A percentile compares a stretch with the other conserved stretches of the same genome.
phyloP scores from a whole-genome alignment of 2,113 vertebrate genomes.

The Progne subis region DNA sequence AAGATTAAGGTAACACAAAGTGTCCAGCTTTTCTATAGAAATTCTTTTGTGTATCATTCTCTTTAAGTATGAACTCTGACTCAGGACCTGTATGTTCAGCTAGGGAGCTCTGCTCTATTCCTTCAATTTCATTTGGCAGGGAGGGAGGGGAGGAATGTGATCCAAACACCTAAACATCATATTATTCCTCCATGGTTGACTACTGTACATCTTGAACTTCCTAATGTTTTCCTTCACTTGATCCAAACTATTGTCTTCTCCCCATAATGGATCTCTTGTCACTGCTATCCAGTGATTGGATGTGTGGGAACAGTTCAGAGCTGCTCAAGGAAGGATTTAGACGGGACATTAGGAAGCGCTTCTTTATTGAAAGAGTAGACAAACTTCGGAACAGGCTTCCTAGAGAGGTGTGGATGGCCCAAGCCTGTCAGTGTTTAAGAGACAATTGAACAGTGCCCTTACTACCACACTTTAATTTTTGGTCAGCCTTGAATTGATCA shows the following conservation, averaged over 20 bases:
- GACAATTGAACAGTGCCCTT: background rate
- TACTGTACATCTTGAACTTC: background rate
- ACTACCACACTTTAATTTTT: background rate
- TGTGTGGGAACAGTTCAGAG: accelerated
- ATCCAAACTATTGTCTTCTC: background rate
- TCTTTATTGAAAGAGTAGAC: background rate
- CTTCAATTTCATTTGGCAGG: background rate
- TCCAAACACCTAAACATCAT: background rate
- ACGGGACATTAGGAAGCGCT: background rate
- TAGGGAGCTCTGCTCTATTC: background rate
- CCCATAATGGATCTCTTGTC: background rate
- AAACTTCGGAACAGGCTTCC: background rate
- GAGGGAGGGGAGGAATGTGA: background rate
- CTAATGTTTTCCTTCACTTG: background rate
- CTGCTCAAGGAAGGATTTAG: background rate
- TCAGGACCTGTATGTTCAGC: background rate
- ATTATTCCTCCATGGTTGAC: background rate
- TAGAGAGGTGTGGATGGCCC: background rate
- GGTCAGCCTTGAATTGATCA: background rate
- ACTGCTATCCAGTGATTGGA: background rate
- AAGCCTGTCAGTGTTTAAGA: background rate
- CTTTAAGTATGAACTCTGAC: background rate
- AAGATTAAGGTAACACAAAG: background rate
- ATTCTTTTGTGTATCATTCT: background rate
- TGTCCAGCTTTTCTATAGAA: background rate